A percentile compares a stretch with the other conserved stretches of the same genome.
These are phyloP conservation scores for Linurgus olivaceus DNA, from an alignment of 2,797 vertebrate species.

Conservation along the genomic window DNA sequence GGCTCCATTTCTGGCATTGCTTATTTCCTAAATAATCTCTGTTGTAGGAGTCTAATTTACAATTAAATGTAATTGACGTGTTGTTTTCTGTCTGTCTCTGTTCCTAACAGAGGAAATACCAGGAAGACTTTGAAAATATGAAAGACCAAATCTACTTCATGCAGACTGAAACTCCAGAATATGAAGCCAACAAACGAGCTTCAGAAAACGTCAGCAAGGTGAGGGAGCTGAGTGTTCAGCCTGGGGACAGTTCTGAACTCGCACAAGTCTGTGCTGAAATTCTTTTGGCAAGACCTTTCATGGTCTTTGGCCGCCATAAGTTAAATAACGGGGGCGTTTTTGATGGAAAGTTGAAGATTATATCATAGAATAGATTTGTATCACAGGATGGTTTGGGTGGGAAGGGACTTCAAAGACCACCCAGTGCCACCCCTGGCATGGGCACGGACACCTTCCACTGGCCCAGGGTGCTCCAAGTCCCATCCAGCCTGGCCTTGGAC, in stretches of 20 bases:
- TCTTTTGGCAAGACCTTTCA: not conserved
- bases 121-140: slow-evolving; percentile 82
- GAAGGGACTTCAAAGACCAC: not conserved
- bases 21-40: not conserved
- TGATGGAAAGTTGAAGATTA: not conserved
- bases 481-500: rapidly evolving
- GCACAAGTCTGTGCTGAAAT: not conserved
- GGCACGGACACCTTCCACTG: rapidly evolving
- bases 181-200: slow-evolving; percentile 86
- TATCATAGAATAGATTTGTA: rapidly evolving
- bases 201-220: slow-evolving; percentile 86
- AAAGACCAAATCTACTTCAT: slow-evolving; percentile 99
- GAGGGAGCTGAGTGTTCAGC: not conserved
- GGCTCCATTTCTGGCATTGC: not conserved
- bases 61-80: not conserved
- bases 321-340: not conserved
- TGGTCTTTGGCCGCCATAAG: not conserved
- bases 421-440: not conserved
- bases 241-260: not conserved
- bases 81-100: not conserved
- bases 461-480: not conserved
- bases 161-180: slow-evolving; percentile 96
- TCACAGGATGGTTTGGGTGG: not conserved
- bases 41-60: not conserved
- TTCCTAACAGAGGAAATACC: slow-evolving; percentile 89